Evolutionary conservation across 2,888 invertebrate species (phyloP).

Genomic region (Candidula unifasciata): DNA sequence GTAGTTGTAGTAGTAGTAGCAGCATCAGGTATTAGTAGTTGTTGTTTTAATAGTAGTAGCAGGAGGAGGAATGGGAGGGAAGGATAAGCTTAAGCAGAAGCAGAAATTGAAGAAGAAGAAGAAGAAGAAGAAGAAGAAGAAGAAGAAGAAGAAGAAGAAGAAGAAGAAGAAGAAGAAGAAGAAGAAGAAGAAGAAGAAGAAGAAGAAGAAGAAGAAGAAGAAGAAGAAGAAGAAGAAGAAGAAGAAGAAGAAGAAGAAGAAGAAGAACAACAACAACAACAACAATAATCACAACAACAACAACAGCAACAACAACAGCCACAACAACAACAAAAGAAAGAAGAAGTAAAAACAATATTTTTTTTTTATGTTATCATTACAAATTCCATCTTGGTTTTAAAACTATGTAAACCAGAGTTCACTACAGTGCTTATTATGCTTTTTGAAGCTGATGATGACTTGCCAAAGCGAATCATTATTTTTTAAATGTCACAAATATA

Average conservation of each 20-base stretch:
- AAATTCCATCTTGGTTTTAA: not conserved
- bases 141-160: not conserved
- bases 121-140: not conserved
- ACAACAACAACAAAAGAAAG: not conserved
- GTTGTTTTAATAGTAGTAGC: not conserved
- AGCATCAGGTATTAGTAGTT: not conserved
- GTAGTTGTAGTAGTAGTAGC: not conserved
- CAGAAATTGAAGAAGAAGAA: not conserved
- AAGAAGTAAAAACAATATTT: not conserved
- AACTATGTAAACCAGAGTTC: too few species aligned
- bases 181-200: not conserved
- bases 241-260: constrained; percentile 1
- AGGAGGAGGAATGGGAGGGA: not conserved
- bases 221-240: constrained; percentile 21
- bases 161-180: not conserved
- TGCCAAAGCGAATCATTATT: too few species aligned
- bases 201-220: not conserved
- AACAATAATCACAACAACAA: not conserved
- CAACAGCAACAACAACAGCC: not conserved
- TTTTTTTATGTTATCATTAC: not conserved
- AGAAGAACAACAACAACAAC: not conserved
- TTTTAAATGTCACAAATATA: not conserved
- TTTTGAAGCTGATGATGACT: too few species aligned
- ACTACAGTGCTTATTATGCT: too few species aligned
- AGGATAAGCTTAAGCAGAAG: not conserved